Evolutionary conservation across 2,797 vertebrate genomes (phyloP), one percentile per base, ranked within the genome.

Genomic region (Cichlasoma orientale): DNA sequence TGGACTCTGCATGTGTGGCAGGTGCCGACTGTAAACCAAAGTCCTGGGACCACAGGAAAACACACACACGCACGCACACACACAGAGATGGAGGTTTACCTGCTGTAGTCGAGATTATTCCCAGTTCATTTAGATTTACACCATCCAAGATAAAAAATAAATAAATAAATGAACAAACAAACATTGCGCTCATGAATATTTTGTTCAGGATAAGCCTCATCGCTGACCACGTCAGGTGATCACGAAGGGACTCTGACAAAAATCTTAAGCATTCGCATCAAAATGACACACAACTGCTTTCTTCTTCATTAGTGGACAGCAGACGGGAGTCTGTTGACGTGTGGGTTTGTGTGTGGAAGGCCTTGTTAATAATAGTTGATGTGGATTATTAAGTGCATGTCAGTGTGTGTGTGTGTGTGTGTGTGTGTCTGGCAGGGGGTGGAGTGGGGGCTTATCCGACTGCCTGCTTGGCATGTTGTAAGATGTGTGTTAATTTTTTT

Each of bases 21-120:
- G 83, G 90, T 88, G 83, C 83, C 57, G 41, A 84, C 85, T 83
- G 82, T 92, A 92, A 92, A 92, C 85, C 92, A 94, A 95, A 95
- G 95, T 94, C 92, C 92, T 92, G 82, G 44, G 61, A 78, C 25
- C 19, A 8, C 23, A 38, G 10, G 56, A 47, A 19, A 75, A 74
- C 75, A 71, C 14, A 1, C 31, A 68, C 47, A 56, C 41, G 3
- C 50, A 18, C 31, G 38, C 12, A 38, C 23, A 21, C 41, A 21
- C 38, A 63, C 31, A 33, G 59, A 41, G 14, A 16, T 25, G 59
- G 7, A 25, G 36, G 44, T 44, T 81, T 87, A 87, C 82, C 80
- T 75, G 63, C 25, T 54, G 21, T 29, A 52, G 27, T 63, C 36
- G 23, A 77, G 41, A 86, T 84, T 70, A 66, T 61, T 56, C 3